These are phyloP conservation scores for Enteromius viviparus DNA, from an alignment of 2,797 vertebrate genomes.

Conservation along the genomic window DNA sequence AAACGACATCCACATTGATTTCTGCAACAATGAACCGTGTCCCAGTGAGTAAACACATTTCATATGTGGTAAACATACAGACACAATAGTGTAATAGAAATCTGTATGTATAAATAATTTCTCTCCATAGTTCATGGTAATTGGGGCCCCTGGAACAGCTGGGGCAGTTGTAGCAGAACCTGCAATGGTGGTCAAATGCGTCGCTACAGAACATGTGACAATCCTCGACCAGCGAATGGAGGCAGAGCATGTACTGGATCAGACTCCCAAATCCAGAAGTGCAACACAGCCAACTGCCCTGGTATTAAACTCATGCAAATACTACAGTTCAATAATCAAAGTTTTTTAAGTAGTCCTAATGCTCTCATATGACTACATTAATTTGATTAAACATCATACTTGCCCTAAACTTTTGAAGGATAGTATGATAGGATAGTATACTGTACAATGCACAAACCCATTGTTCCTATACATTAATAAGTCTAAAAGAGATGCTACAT, in stretches of 20 bases:
- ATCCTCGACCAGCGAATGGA: conserved; percentile 84
- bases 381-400: not conserved
- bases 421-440: not conserved
- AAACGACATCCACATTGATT: conserved; percentile 86
- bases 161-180: conserved; percentile 91
- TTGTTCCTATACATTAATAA: not conserved
- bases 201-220: conserved; percentile 90
- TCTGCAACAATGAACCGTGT: conserved; percentile 93
- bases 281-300: conserved; percentile 81
- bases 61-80: not conserved
- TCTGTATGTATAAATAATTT: not conserved
- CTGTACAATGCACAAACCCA: not conserved
- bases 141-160: conserved; percentile 92
- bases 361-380: not conserved
- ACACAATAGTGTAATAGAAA: not conserved
- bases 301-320: conserved; percentile 76
- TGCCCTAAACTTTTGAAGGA: not conserved
- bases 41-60: conserved; percentile 82
- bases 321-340: not conserved
- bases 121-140: conserved; percentile 83
- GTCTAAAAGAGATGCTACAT: not conserved
- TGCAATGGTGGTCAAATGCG: conserved; percentile 90
- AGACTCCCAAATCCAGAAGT: conserved; percentile 90
- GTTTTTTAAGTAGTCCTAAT: not conserved
- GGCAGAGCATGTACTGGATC: conserved; percentile 89